Conservation (phyloP, 2,888 invertebrate genomes). For the Drosophila antonietae region DNA sequence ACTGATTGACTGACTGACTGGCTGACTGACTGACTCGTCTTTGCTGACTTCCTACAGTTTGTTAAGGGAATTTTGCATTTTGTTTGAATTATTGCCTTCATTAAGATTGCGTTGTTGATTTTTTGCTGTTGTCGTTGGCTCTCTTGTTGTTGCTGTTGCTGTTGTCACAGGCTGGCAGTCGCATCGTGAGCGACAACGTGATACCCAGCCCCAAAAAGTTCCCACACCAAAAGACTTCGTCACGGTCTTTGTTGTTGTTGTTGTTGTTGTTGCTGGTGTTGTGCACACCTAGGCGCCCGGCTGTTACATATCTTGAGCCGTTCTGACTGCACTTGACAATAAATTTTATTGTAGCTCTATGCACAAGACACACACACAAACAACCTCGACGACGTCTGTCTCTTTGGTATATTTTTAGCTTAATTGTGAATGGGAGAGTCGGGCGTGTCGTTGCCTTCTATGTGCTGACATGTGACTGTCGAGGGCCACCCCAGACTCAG, state of each 20-base stretch:
- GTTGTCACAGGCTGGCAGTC: conserved; percentile 59
- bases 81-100: conserved; percentile 80
- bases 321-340: conserved; percentile 77
- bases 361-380: conserved; percentile 22
- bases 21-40: conserved; percentile 37
- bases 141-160: conserved; percentile 20
- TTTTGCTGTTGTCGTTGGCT: conserved; percentile 33
- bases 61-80: conserved; percentile 78
- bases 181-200: conserved; percentile 69
- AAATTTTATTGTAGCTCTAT: conserved; percentile 70
- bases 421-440: conserved; percentile 73
- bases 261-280: conserved; percentile 1
- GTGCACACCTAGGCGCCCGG: conserved; percentile 46
- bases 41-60: conserved; percentile 68
- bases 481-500: conserved; percentile 28
- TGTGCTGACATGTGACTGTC: conserved; percentile 66
- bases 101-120: conserved; percentile 81
- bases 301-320: conserved; percentile 58
- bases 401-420: conserved; percentile 69
- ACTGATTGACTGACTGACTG: conserved; percentile 31
- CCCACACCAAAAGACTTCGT: conserved; percentile 28
- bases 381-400: conserved; percentile 29
- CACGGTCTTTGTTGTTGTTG: conserved; percentile 18
- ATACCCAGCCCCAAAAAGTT: conserved; percentile 42
- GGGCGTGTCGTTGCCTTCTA: conserved; percentile 29